Evolutionary conservation across 2,797 vertebrate genomes (phyloP), one percentile per base, ranked within the genome.

Genomic region (Agapornis canus): DNA sequence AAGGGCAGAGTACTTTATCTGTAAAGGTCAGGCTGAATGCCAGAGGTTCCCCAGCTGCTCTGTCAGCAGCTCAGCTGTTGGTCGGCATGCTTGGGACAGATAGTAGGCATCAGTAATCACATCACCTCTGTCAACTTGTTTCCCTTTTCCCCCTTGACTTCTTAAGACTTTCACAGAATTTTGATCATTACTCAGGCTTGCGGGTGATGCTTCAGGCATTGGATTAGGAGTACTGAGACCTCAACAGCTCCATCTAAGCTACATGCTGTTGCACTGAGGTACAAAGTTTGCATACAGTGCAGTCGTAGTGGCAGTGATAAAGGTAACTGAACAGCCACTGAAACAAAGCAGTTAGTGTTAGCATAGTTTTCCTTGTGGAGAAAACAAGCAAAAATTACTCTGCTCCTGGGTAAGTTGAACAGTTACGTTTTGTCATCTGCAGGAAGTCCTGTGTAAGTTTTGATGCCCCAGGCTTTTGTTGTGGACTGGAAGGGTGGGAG

Each of bases 11-110:
- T 16, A 0, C 59, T 78, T 71, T 70, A 81, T 90, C 82, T 66
- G 1, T 6, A 40, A 71, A 83, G 95, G 90, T 94, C 95, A 79
- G 92, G 73, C 87, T 60, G 45, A 0, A 0, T 49, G 81, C 54
- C 70, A 23, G 81, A 2, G 35, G n/a, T n/a, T 68, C 39, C 5
- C 17, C 8, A 2, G 63, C 69, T 45, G 81, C 92, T 79, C 12
- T 73, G 57, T 72, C 86, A 65, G 76, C 76, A 51, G 82, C 88
- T 80, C 76, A 20, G 90, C 76, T 85, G 40, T 48, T 70, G 71
- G 31, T 59, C 26, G 1, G 12, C 1, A 0, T 71, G 73, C 59
- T 68, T 8, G 0, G n/a, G 60, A 68, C 81, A 63, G 81, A 63
- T 51, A 70, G 81, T 2, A 40, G 60, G 26, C 45, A 63, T 69